These are phyloP conservation scores for Oreochromis tanganicae DNA, from an alignment of 2,113 vertebrate species.

Conservation along the genomic window DNA sequence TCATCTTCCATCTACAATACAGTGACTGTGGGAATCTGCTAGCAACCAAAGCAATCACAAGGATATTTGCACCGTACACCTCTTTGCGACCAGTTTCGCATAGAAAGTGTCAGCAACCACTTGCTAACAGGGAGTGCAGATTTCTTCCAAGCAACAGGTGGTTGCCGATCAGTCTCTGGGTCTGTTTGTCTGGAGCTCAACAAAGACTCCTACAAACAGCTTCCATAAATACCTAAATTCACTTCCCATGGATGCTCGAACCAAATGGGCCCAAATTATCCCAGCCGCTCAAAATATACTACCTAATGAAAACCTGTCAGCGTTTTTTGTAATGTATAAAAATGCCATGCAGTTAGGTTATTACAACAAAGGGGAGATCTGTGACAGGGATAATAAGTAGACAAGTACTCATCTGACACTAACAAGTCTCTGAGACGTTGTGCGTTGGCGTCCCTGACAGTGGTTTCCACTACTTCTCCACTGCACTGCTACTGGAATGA, in stretches of 20 bases:
- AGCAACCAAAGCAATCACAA: background rate
- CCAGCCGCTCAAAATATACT: background rate
- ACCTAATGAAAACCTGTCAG: background rate
- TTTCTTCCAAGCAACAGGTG: background rate
- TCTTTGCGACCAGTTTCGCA: background rate
- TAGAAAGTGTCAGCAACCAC: background rate
- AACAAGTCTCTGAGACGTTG: background rate
- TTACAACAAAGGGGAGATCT: background rate
- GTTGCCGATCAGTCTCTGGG: background rate
- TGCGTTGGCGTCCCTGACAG: background rate
- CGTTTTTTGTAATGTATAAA: background rate
- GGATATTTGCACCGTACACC: background rate
- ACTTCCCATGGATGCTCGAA: background rate
- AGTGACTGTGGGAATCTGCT: background rate
- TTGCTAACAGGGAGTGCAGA: background rate
- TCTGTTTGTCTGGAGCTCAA: background rate
- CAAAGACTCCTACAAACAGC: background rate
- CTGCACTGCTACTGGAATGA: background rate
- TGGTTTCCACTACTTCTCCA: background rate
- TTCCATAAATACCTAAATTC: background rate
- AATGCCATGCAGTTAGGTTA: background rate
- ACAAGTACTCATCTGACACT: background rate
- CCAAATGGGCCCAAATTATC: background rate
- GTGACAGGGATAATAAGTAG: background rate
- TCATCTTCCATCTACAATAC: background rate